Evolutionary conservation across 1,140 invertebrate species (phyloP), one percentile per base, ranked within the genome.

Genomic region (Muscidifurax raptorellus): DNA sequence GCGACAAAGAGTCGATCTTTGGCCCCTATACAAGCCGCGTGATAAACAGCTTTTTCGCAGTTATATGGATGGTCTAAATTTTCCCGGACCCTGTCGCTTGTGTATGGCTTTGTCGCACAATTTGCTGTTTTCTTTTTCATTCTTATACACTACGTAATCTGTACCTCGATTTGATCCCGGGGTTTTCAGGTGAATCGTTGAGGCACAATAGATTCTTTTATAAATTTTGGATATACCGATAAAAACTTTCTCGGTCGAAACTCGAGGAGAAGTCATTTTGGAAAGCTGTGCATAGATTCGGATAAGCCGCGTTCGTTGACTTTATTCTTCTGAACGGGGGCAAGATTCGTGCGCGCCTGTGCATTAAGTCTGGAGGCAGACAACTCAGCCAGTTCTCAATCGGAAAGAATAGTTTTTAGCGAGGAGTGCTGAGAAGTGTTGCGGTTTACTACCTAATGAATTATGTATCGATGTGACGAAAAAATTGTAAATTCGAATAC

Each of bases 1-100:
- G 72, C 13, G 40, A 28, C 36, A 27, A 67, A 69, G 13, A 47
- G 80, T 15, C 30, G 59, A 74, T 30, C 80, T 75, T 82, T 75
- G 71, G 22, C 80, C 80, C 18, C 71, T 18, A 0, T 59, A 59
- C 15, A 3, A n/a, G 18, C 2, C 66, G 13, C 9, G 22, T 12
- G 18, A 59, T 59, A n/a, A n/a, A 7, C 22, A n/a, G 22, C 15
- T 25, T 22, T 22, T 12, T 80, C 36, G 22, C 2, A 3, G n/a
- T 6, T 7, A 7, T n/a, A n/a, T n/a, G n/a, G 32, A 69, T 83
- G 82, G 32, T 83, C 82, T 47, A 83, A 75, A 83, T 83, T 83
- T 79, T 79, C 52, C 2, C 64, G 44, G 1, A 12, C 15, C 7
- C 1, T 1, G 1, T 47, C 47, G 47, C 18, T 52, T 15, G 22